Conservation (phyloP, 1,140 invertebrate genomes). For the Piezodorus guildinii region DNA sequence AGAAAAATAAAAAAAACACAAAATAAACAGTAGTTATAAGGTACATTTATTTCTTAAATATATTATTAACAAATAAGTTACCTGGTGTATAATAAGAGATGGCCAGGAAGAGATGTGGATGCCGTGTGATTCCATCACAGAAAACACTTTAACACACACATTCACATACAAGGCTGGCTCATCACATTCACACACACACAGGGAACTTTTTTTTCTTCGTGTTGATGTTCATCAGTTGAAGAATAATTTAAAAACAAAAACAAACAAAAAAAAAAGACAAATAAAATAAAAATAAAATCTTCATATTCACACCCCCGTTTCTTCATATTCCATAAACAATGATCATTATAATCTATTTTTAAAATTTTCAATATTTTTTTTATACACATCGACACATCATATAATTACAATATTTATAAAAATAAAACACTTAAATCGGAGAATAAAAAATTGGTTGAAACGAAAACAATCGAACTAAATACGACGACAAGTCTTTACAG, state of each 20-base stretch:
- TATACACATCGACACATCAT: slow-evolving; percentile 11
- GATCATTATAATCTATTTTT: background rate
- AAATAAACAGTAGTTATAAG: background rate
- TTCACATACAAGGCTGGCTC: slow-evolving; percentile 9
- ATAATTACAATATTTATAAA: slow-evolving; percentile 17
- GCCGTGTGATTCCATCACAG: background rate
- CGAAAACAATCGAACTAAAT: slow-evolving; percentile 12
- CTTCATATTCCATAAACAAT: too few relatives aligned
- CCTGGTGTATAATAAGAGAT: slow-evolving; percentile 6
- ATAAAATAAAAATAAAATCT: background rate
- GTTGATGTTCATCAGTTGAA: too few relatives aligned
- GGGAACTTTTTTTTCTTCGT: slow-evolving; percentile 6
- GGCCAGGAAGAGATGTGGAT: slow-evolving; percentile 8
- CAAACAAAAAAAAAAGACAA: too few relatives aligned
- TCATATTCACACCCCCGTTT: slow-evolving; percentile 9
- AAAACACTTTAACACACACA: slow-evolving; percentile 12
- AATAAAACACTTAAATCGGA: slow-evolving; percentile 15
- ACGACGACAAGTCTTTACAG: slow-evolving; percentile 8
- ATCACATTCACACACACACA: slow-evolving; percentile 14
- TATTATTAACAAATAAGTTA: slow-evolving; percentile 6
- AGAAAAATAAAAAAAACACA: background rate
- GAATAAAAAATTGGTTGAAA: slow-evolving; percentile 12
- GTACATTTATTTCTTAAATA: slow-evolving; percentile 5
- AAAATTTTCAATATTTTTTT: slow-evolving; percentile 1
- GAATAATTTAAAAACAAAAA: too few relatives aligned